Evolutionary conservation across 1,140 invertebrate species (phyloP).

Genomic region (Cheumatopsyche charites): DNA sequence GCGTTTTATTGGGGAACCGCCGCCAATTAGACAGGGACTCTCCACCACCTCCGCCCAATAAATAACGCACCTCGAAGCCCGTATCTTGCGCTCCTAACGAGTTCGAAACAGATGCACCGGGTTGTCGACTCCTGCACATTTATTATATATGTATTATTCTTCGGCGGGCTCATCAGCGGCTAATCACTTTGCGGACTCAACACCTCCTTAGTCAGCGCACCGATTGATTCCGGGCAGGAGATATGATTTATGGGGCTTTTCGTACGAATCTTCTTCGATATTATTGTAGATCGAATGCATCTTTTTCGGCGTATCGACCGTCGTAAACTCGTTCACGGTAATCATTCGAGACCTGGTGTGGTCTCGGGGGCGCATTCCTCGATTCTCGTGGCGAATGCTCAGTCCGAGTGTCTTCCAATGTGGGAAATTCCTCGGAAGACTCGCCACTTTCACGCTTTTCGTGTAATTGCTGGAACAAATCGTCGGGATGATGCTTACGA

Average conservation of each 20-base stretch:
- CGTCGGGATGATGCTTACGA: constrained; percentile 35
- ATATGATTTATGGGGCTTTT: neutral
- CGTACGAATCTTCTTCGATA: neutral
- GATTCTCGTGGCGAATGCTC: constrained; percentile 21
- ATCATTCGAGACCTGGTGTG: constrained; percentile 2
- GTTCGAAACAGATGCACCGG: neutral
- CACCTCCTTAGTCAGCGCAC: neutral
- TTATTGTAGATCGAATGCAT: neutral
- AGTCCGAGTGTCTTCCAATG: neutral
- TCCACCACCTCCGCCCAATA: constrained; percentile 10
- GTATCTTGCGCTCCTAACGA: constrained; percentile 10
- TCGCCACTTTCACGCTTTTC: constrained; percentile 42
- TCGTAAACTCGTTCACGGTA: neutral
- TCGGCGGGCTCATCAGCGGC: neutral
- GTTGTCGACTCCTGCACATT: constrained; percentile 4
- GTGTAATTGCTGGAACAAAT: constrained; percentile 44
- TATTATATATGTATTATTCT: neutral
- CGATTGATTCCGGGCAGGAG: neutral
- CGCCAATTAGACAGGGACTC: constrained; percentile 15
- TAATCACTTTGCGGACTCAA: too few species aligned
- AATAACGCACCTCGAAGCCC: constrained; percentile 4
- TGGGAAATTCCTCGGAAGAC: constrained; percentile 35
- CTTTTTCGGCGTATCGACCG: neutral
- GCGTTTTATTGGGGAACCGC: constrained; percentile 25
- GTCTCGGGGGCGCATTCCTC: constrained; percentile 26